These are phyloP conservation scores for Rutpela maculata DNA, from an alignment of 2,888 invertebrate species.

Conservation along the genomic window DNA sequence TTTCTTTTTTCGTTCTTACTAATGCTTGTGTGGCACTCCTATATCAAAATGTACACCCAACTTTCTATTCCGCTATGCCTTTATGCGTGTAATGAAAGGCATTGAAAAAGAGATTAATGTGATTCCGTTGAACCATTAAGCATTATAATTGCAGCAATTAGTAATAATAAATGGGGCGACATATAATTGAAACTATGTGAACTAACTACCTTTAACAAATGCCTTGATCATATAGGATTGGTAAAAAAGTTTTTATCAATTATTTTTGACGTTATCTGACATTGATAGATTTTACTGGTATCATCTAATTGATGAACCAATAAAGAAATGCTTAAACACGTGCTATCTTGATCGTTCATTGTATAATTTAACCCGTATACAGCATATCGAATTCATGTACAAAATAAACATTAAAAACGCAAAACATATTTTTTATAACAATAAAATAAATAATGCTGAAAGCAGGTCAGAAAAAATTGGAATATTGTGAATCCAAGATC, in stretches of 20 bases:
- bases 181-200: conserved; percentile 1
- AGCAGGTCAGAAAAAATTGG: too few species aligned
- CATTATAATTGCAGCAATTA: conserved; percentile 1
- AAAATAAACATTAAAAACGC: too few species aligned
- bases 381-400: too few species aligned
- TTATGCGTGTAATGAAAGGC: not conserved
- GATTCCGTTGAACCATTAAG: not conserved
- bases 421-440: too few species aligned
- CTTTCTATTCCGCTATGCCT: conserved; percentile 7
- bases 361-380: too few species aligned
- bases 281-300: not conserved
- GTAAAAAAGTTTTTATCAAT: not conserved
- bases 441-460: too few species aligned
- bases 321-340: too few species aligned
- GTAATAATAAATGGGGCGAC: conserved; percentile 7
- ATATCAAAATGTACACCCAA: not conserved
- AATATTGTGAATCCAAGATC: too few species aligned
- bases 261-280: not conserved
- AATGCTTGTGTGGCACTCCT: not conserved
- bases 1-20: not conserved
- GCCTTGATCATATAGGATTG: not conserved
- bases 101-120: conserved; percentile 6
- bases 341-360: too few species aligned
- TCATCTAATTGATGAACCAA: too few species aligned
- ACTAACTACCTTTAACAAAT: not conserved